A percentile compares a stretch with the other conserved stretches of the same genome.
Conservation (phyloP, 2,797 vertebrate species). For the Gallirallus australis region DNA sequence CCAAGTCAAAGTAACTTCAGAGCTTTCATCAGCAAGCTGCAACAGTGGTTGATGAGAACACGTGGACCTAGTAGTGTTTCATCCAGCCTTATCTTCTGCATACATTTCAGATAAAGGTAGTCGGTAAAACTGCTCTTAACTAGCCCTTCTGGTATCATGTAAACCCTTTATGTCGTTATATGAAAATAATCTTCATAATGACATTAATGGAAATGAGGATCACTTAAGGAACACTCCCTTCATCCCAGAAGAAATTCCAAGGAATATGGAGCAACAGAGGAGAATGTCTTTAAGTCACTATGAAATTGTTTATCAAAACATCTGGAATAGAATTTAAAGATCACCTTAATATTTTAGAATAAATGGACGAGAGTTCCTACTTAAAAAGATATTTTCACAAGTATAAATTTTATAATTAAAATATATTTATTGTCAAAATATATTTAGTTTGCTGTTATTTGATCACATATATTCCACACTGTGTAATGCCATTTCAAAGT, state of each 20-base stretch:
- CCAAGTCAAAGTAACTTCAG: background rate
- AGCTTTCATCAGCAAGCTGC: background rate
- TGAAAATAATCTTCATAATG: background rate
- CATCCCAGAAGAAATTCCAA: background rate
- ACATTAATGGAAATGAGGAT: background rate
- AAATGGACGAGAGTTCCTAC: background rate
- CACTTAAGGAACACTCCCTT: background rate
- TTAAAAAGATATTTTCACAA: background rate
- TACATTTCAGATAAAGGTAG: background rate
- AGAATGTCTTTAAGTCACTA: background rate
- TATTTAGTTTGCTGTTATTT: background rate
- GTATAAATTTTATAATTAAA: background rate
- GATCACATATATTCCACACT: background rate
- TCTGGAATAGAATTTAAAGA: background rate
- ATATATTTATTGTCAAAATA: background rate
- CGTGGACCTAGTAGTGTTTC: background rate
- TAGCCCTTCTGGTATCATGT: background rate
- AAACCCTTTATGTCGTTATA: background rate
- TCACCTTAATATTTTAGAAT: background rate
- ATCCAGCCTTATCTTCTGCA: background rate
- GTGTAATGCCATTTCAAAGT: background rate
- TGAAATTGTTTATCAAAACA: background rate
- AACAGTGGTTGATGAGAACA: background rate
- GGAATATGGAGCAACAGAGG: background rate
- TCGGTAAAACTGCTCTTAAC: background rate